Base-by-base conservation (phyloP, 2,797 vertebrate species). In the Eulemur mongoz region DNA sequence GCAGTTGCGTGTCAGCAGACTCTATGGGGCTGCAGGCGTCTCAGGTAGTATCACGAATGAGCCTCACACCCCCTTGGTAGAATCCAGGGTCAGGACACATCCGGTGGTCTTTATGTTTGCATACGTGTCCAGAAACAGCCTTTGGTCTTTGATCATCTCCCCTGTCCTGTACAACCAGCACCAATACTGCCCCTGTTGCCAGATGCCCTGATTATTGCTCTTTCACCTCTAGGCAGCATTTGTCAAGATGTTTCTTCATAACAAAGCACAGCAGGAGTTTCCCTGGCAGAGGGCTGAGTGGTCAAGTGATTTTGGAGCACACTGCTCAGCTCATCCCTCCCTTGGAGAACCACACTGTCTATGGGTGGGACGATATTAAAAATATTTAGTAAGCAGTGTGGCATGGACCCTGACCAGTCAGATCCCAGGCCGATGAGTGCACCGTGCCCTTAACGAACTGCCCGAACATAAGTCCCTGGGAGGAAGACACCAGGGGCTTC, bases 371-470 rank as follows among this genome's bases (percentile, higher is more conserved):
- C 11, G 2, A 23, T 4, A 0, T 2, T 52, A 27, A 14, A 14
- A 48, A 22, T 54, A 13, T 22, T 48, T 76, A 40, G 18, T 17
- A 25, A n/a, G 13, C 45, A 7, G 0, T 2, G 25, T 0, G 69
- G 73, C 61, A 3, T 2, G 20, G 82, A 63, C 1, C 0, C 45
- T n/a, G 54, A 30, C 65, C 35, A 4, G 0, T 35, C 13, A 78
- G 73, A 30, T 7, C 59, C 8, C 4, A 2, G 0, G 1, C 50
- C 14, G 59, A 17, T 32, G 50, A 32, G n/a, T 4, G 18, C 27
- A 7, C 17, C 0, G 14, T 1, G 13, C 50, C 7, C 1, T 27
- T 45, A 23, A 23, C 0, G 38, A 30, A 1, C 7, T 7, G 32
- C 7, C 23, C 30, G 10, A 40, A 15, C n/a, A 4, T 18, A 50